A percentile compares a stretch with the other conserved stretches of the same genome.
Evolutionary conservation across 2,888 invertebrate species (phyloP).

Genomic region (Alviniconcha strummeri): DNA sequence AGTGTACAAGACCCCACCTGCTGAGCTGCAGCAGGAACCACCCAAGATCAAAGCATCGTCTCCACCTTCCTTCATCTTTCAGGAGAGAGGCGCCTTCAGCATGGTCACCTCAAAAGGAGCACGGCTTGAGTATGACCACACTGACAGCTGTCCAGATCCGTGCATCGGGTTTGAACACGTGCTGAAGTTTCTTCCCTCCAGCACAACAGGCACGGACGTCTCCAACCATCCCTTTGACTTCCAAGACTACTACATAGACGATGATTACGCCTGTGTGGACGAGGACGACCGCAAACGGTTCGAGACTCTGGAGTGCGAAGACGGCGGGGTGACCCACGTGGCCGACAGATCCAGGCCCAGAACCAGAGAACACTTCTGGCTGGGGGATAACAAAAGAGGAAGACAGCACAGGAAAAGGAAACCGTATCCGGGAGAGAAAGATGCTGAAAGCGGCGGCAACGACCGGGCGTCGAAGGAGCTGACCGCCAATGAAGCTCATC

Average conservation of each 20-base stretch:
- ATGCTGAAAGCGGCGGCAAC: no score
- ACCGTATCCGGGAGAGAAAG: no score
- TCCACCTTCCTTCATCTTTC: background rate
- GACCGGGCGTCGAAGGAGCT: no score
- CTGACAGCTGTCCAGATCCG: background rate
- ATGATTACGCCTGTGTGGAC: slow-evolving; percentile 39
- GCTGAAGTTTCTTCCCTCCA: slow-evolving; percentile 17
- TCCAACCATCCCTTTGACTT: slow-evolving; percentile 41
- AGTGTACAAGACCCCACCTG: background rate
- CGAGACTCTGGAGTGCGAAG: background rate
- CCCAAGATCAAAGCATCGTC: background rate
- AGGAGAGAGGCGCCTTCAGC: background rate
- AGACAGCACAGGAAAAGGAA: background rate
- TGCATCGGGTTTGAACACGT: no score
- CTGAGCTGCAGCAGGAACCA: background rate
- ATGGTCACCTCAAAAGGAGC: background rate
- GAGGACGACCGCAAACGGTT: background rate
- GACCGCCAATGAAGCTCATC: no score
- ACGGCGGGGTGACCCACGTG: slow-evolving; percentile 6
- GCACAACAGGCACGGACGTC: slow-evolving; percentile 17
- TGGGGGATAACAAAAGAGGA: background rate
- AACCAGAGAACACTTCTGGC: background rate
- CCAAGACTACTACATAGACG: slow-evolving; percentile 52
- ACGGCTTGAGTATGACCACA: background rate
- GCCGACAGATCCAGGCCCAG: background rate